These are phyloP conservation scores for Arge pagana DNA, from an alignment of 2,888 invertebrate species.

Conservation along the genomic window DNA sequence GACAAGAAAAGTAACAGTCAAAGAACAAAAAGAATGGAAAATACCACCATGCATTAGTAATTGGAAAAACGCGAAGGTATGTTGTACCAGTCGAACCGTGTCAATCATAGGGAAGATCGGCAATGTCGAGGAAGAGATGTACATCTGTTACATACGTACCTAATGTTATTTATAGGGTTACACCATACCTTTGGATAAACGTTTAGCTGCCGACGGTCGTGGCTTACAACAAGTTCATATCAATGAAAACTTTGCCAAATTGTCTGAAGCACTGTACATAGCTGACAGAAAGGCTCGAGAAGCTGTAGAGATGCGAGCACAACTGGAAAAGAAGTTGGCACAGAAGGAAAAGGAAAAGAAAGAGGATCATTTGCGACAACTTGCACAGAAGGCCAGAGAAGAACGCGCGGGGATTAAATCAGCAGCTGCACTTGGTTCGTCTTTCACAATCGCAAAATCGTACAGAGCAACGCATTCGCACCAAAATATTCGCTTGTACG, in stretches of 20 bases:
- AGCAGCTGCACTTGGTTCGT: slow-evolving; percentile 51
- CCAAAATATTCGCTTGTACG: background rate
- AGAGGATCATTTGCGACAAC: slow-evolving; percentile 88
- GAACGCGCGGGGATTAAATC: slow-evolving; percentile 84
- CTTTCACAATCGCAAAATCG: slow-evolving; percentile 12
- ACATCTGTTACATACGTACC: background rate
- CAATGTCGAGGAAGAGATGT: too few relatives aligned
- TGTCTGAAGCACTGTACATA: slow-evolving; percentile 96
- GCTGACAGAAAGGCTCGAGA: slow-evolving; percentile 97
- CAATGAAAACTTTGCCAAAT: slow-evolving; percentile 98
- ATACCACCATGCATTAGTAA: slow-evolving; percentile 98
- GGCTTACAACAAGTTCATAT: slow-evolving; percentile 97
- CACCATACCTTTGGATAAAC: slow-evolving; percentile 97
- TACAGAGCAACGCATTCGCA: background rate
- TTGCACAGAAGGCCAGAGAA: slow-evolving; percentile 95
- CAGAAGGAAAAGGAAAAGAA: slow-evolving; percentile 98
- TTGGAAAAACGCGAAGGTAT: slow-evolving; percentile 98
- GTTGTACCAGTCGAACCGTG: background rate
- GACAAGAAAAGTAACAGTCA: slow-evolving; percentile 94
- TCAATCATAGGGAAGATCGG: background rate
- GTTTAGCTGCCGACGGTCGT: slow-evolving; percentile 96
- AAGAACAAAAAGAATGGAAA: slow-evolving; percentile 99
- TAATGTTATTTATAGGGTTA: slow-evolving; percentile 67
- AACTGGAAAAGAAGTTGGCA: slow-evolving; percentile 93
- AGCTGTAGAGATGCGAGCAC: slow-evolving; percentile 95